Conservation (phyloP, 2,113 vertebrate species). For the Pagrus major region DNA sequence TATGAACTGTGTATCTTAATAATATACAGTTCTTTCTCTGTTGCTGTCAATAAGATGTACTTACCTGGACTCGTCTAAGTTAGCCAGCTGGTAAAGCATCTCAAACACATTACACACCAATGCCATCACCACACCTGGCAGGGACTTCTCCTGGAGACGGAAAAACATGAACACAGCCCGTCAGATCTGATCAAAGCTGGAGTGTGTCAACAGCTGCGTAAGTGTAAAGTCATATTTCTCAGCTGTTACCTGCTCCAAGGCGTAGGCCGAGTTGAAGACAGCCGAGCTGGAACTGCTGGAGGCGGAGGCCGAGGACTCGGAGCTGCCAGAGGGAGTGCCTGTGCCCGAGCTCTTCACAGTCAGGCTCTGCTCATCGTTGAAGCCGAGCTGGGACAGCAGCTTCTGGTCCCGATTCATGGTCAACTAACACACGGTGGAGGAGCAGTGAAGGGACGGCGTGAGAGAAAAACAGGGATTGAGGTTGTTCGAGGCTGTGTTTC, state of each 20-base stretch:
- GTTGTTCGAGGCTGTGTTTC: slow-evolving; percentile 33
- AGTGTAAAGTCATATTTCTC: background rate
- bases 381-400: slow-evolving; percentile 96
- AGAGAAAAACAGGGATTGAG: slow-evolving; percentile 27
- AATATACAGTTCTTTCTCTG: background rate
- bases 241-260: slow-evolving; percentile 90
- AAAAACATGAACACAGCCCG: slow-evolving; percentile 18
- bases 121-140: slow-evolving; percentile 98
- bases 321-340: slow-evolving; percentile 95
- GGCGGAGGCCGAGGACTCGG: slow-evolving; percentile 93
- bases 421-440: slow-evolving; percentile 81
- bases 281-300: slow-evolving; percentile 91
- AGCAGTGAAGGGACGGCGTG: slow-evolving; percentile 3
- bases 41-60: background rate
- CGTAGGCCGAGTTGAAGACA: slow-evolving; percentile 92
- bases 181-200: background rate
- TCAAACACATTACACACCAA: slow-evolving; percentile 98
- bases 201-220: background rate
- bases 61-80: slow-evolving; percentile 96
- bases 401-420: slow-evolving; percentile 99
- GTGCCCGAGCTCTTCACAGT: slow-evolving; percentile 97
- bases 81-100: slow-evolving; percentile 99
- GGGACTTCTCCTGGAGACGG: slow-evolving; percentile 92
- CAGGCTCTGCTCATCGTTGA: slow-evolving; percentile 94
- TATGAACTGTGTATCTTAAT: background rate